Percentiles rank a stretch among this genome's conserved stretches.
Evolutionary conservation across 2,888 invertebrate genomes (phyloP).

Genomic region (Carpatolechia fugitivella): DNA sequence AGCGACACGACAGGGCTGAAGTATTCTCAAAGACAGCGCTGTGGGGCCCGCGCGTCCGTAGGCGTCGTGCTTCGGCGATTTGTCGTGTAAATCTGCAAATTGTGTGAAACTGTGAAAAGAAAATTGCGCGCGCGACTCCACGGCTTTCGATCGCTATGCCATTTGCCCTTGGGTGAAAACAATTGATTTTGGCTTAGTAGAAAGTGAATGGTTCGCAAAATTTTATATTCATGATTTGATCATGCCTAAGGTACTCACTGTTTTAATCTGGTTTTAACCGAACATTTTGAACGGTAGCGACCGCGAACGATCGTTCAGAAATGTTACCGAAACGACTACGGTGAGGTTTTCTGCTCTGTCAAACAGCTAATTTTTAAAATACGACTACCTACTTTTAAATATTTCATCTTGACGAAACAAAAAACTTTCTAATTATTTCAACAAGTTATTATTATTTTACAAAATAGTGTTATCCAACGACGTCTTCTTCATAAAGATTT

Average conservation of each 20-base stretch:
- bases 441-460: no score
- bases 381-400: background rate
- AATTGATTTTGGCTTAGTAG: conserved; percentile 48
- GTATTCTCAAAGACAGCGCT: conserved; percentile 9
- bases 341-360: conserved; percentile 5
- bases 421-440: background rate
- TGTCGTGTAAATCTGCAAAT: conserved; percentile 54
- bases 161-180: conserved; percentile 43
- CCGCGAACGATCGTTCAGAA: background rate
- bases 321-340: background rate
- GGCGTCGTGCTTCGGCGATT: conserved; percentile 39
- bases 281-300: background rate
- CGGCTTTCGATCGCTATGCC: conserved; percentile 35
- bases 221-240: conserved; percentile 13
- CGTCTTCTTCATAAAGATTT: background rate
- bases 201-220: conserved; percentile 39
- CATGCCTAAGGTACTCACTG: conserved; percentile 6
- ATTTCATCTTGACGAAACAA: background rate
- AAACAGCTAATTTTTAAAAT: conserved; percentile 1
- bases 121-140: conserved; percentile 30
- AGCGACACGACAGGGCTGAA: background rate
- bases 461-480: background rate
- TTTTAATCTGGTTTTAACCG: background rate
- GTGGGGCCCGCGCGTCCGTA: conserved; percentile 15
- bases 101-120: conserved; percentile 49